Percentiles rank a stretch among this genome's conserved stretches.
Evolutionary conservation across 1,140 invertebrate species (phyloP).

Genomic region (Zaprionus gabonicus): DNA sequence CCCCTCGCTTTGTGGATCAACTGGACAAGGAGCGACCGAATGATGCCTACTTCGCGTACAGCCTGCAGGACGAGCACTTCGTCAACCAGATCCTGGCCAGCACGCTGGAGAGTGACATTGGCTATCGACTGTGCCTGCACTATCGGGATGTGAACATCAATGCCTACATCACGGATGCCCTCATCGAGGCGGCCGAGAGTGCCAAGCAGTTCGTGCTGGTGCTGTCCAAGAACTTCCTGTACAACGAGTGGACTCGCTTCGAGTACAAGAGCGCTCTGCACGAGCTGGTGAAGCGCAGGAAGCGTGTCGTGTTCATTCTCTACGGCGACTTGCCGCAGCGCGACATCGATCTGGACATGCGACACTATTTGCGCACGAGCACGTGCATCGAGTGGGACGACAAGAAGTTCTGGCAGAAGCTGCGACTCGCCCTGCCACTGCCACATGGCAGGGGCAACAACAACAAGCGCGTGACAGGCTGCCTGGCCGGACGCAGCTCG

Average conservation of each 20-base stretch:
- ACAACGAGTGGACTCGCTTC: conserved; percentile 96
- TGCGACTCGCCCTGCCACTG: conserved; percentile 91
- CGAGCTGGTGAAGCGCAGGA: conserved; percentile 93
- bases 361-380: conserved; percentile 94
- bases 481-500: conserved; percentile 50
- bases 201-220: conserved; percentile 95
- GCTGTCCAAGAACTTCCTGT: conserved; percentile 95
- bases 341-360: conserved; percentile 95
- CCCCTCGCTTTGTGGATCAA: conserved; percentile 89
- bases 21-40: conserved; percentile 93
- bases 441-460: conserved; percentile 86
- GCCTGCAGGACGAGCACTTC: conserved; percentile 94
- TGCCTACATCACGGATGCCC: conserved; percentile 93
- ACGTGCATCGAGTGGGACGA: conserved; percentile 96
- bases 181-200: conserved; percentile 95
- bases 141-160: conserved; percentile 94
- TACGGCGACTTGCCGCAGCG: conserved; percentile 93
- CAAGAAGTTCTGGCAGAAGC: conserved; percentile 97
- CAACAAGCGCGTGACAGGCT: conserved; percentile 63
- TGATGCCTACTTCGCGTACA: conserved; percentile 96
- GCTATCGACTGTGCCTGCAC: conserved; percentile 93
- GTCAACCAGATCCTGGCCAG: conserved; percentile 93
- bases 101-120: conserved; percentile 91
- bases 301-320: conserved; percentile 93
- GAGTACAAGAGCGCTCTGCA: conserved; percentile 97